These are phyloP conservation scores for Apodemus agrarius DNA, from an alignment of 2,797 vertebrate genomes.

Conservation along the genomic window DNA sequence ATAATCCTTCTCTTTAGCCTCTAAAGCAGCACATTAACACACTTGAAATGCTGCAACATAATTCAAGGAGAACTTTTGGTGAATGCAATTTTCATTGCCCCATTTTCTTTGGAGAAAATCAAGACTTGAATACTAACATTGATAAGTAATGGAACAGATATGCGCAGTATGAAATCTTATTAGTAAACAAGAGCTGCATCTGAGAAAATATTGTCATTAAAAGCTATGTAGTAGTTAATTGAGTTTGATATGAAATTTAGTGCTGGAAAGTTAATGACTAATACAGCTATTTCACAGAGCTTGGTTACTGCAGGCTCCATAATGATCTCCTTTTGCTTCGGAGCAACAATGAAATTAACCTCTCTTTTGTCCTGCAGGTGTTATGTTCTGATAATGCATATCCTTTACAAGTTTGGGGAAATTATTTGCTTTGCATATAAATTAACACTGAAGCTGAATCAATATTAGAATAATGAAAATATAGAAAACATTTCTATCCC, in stretches of 20 bases:
- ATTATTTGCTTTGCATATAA: constrained; percentile 88
- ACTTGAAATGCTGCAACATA: constrained; percentile 80
- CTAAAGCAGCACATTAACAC: constrained; percentile 79
- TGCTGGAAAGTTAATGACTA: constrained; percentile 90
- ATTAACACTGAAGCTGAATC: constrained; percentile 82
- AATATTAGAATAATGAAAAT: constrained; percentile 80
- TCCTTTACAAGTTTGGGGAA: constrained; percentile 87
- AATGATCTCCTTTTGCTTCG: constrained; percentile 88
- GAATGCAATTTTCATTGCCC: constrained; percentile 84
- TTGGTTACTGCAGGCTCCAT: constrained; percentile 87
- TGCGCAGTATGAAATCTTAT: constrained; percentile 85
- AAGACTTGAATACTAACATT: constrained; percentile 85
- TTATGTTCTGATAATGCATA: constrained; percentile 89
- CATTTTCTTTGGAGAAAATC: constrained; percentile 85
- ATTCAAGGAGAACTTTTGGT: constrained; percentile 82
- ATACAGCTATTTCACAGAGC: constrained; percentile 89
- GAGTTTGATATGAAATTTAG: constrained; percentile 90
- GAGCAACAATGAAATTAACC: constrained; percentile 90
- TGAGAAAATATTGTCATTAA: constrained; percentile 89
- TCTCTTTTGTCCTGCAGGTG: constrained; percentile 91
- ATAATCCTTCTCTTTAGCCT: constrained; percentile 77
- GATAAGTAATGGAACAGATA: constrained; percentile 83
- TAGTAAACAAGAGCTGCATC: constrained; percentile 89
- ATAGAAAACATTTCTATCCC: constrained; percentile 75
- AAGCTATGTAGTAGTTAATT: constrained; percentile 90